Evolutionary conservation across 2,797 vertebrate genomes (phyloP).

Genomic region (Crossoptilon crossoptilon): DNA sequence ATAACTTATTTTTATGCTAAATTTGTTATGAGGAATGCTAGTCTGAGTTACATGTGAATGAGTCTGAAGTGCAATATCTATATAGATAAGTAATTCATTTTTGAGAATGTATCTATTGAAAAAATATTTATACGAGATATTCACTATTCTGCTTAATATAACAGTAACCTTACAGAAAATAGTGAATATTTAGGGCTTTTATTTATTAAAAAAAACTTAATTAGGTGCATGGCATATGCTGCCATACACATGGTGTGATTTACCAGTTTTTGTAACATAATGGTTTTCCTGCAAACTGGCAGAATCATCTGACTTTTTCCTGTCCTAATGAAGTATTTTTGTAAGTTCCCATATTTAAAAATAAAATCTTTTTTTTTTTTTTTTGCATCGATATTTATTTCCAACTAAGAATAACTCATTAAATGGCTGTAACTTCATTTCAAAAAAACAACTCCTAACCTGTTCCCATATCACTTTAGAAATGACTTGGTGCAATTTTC

Average conservation of each 20-base stretch:
- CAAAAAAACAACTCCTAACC: neutral
- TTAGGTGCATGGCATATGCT: constrained; percentile 55
- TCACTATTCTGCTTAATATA: constrained; percentile 40
- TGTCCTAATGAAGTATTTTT: constrained; percentile 66
- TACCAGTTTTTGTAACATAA: constrained; percentile 53
- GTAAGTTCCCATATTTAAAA: constrained; percentile 51
- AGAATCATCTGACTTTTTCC: constrained; percentile 37
- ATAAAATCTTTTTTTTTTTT: neutral
- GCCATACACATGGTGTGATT: constrained; percentile 50
- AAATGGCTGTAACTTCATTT: constrained; percentile 7
- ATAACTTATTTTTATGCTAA: constrained; percentile 73
- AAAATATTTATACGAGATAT: constrained; percentile 57
- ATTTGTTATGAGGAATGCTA: constrained; percentile 66
- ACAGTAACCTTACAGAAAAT: constrained; percentile 57
- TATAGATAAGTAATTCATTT: constrained; percentile 59
- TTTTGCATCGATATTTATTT: neutral
- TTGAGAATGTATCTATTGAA: constrained; percentile 59
- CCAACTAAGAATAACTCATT: neutral
- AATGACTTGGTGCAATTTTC: constrained; percentile 36
- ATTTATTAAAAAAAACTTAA: constrained; percentile 46
- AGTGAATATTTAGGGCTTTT: constrained; percentile 59
- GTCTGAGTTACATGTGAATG: constrained; percentile 59
- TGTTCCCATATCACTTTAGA: neutral
- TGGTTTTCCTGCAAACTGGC: constrained; percentile 20
- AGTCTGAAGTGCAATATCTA: constrained; percentile 75